phyloP scores from a whole-genome alignment of 1,140 invertebrate genomes.

The Diachasmimorpha longicaudata region DNA sequence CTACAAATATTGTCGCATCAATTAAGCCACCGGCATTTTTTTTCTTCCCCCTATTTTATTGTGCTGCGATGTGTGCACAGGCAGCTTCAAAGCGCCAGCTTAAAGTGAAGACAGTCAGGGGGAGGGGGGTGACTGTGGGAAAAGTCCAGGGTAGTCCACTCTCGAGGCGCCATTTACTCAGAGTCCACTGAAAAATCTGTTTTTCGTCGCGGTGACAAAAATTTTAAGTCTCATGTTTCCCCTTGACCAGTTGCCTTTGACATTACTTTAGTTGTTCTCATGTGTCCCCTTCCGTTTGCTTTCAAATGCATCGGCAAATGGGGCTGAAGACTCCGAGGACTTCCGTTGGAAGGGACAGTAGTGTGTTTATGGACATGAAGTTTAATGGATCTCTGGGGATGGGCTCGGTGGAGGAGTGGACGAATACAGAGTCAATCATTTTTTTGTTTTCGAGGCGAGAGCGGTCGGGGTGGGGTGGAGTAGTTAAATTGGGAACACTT shows the following conservation, averaged over 20 bases:
- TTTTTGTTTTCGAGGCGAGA: not conserved
- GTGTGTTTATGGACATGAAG: not conserved
- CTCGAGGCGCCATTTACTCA: slow-evolving; percentile 21
- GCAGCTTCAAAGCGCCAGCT: slow-evolving; percentile 3
- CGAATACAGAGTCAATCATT: slow-evolving; percentile 10
- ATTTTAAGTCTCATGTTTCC: slow-evolving; percentile 37
- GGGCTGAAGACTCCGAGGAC: slow-evolving; percentile 28
- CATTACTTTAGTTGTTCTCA: slow-evolving; percentile 13
- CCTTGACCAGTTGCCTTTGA: slow-evolving; percentile 17
- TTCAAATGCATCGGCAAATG: slow-evolving; percentile 26
- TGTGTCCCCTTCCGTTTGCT: slow-evolving; percentile 1
- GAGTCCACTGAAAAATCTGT: slow-evolving; percentile 38
- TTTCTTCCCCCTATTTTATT: slow-evolving; percentile 18
- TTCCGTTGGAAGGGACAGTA: slow-evolving; percentile 45
- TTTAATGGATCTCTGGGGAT: slow-evolving; percentile 38
- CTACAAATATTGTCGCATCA: slow-evolving; percentile 56
- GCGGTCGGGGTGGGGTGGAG: not conserved
- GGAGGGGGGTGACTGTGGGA: not conserved
- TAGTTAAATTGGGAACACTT: not conserved
- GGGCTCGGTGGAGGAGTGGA: not conserved
- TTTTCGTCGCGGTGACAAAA: slow-evolving; percentile 35
- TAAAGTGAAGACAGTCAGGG: not conserved
- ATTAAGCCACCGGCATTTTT: slow-evolving; percentile 42
- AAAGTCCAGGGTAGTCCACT: not conserved
- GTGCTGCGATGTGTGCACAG: slow-evolving; percentile 1